These are phyloP conservation scores for Brachylomia viminalis DNA, from an alignment of 2,888 invertebrate genomes.

Conservation along the genomic window DNA sequence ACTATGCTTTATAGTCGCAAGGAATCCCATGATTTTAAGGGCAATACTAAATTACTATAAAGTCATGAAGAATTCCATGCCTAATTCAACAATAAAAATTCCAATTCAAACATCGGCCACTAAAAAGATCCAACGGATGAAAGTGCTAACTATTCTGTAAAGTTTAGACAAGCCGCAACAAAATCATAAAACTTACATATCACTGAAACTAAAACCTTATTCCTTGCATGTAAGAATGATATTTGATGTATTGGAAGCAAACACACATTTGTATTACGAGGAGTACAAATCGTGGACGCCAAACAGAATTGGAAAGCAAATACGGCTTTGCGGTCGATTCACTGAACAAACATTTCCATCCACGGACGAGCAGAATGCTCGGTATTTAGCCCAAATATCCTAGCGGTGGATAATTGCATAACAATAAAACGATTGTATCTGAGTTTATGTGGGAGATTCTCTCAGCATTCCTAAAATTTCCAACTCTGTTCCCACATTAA, in stretches of 20 bases:
- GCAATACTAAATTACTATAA: background rate
- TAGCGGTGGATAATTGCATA: conserved; percentile 58
- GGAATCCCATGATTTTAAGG: background rate
- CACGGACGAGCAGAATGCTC: conserved; percentile 48
- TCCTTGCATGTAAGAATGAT: conserved; percentile 27
- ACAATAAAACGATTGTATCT: conserved; percentile 68
- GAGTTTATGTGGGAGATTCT: conserved; percentile 59
- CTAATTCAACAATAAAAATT: conserved; percentile 36
- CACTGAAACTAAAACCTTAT: conserved; percentile 49
- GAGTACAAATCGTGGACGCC: conserved; percentile 54
- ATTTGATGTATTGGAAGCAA: conserved; percentile 17
- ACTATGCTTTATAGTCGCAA: background rate
- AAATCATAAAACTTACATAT: conserved; percentile 42
- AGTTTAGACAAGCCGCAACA: conserved; percentile 64
- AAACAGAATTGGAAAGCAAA: conserved; percentile 68
- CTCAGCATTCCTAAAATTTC: conserved; percentile 52
- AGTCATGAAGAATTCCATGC: background rate
- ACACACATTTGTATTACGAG: conserved; percentile 35
- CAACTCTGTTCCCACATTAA: conserved; percentile 64
- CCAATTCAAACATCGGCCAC: conserved; percentile 68
- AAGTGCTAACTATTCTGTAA: conserved; percentile 77
- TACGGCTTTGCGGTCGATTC: conserved; percentile 69
- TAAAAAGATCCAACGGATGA: conserved; percentile 71
- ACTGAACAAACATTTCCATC: conserved; percentile 70
- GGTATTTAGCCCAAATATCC: conserved; percentile 67